Evolutionary conservation across 2,888 invertebrate genomes (phyloP).

Genomic region (Drosophila macrospina): DNA sequence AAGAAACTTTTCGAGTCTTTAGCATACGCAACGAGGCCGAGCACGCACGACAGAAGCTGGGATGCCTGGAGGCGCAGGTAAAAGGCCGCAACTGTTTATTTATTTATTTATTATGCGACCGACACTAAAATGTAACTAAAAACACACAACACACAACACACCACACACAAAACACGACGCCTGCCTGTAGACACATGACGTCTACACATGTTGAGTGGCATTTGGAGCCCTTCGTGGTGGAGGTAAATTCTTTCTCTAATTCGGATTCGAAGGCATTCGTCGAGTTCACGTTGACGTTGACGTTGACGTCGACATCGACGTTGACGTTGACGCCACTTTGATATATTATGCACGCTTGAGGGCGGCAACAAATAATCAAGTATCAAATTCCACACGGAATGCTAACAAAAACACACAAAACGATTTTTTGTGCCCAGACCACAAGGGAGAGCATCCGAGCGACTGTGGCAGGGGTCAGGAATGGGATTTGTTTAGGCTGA

Average conservation of each 20-base stretch:
- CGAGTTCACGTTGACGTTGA: slow-evolving; percentile 66
- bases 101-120: slow-evolving; percentile 78
- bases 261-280: slow-evolving; percentile 32
- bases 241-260: slow-evolving; percentile 7
- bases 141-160: slow-evolving; percentile 45
- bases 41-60: slow-evolving; percentile 54
- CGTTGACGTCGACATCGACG: slow-evolving; percentile 72
- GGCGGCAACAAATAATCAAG: slow-evolving; percentile 81
- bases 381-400: slow-evolving; percentile 81
- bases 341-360: slow-evolving; percentile 82
- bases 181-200: slow-evolving; percentile 62
- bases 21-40: slow-evolving; percentile 69
- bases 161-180: neutral
- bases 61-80: slow-evolving; percentile 56
- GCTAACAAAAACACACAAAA: slow-evolving; percentile 71
- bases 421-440: slow-evolving; percentile 60
- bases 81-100: slow-evolving; percentile 70
- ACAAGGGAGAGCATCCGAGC: slow-evolving; percentile 45
- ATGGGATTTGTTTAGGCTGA: slow-evolving; percentile 34
- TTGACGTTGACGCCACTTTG: slow-evolving; percentile 78
- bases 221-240: slow-evolving; percentile 10
- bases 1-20: slow-evolving; percentile 48
- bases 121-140: slow-evolving; percentile 80
- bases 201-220: slow-evolving; percentile 69
- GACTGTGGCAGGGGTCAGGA: slow-evolving; percentile 5